These are phyloP conservation scores for Contarinia nasturtii DNA, from an alignment of 1,140 invertebrate genomes.

Conservation along the genomic window DNA sequence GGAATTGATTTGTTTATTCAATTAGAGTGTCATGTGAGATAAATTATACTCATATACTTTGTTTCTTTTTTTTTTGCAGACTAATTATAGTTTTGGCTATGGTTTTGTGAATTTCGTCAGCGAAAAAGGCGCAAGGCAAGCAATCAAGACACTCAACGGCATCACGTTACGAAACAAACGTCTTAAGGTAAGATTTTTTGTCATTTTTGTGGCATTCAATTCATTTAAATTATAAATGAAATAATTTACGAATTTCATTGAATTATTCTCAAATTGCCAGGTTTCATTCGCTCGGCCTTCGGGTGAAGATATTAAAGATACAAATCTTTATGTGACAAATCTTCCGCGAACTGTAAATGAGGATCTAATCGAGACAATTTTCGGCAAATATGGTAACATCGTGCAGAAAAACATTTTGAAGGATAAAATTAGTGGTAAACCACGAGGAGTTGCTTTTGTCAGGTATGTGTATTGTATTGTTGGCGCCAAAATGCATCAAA, in stretches of 20 bases:
- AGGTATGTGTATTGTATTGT: too few relatives aligned
- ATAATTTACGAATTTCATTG: too few relatives aligned
- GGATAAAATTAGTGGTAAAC: conserved; percentile 69
- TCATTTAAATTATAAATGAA: background rate
- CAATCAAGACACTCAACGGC: conserved; percentile 74
- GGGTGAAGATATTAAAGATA: conserved; percentile 83
- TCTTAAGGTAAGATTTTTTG: conserved; percentile 38
- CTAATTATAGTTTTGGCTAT: conserved; percentile 90
- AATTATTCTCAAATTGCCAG: too few relatives aligned
- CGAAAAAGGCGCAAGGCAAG: conserved; percentile 65
- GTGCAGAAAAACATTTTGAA: conserved; percentile 78
- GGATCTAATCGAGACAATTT: conserved; percentile 62
- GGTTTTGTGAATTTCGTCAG: conserved; percentile 85
- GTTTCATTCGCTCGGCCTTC: conserved; percentile 82
- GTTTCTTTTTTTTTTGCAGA: conserved; percentile 30
- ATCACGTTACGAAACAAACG: conserved; percentile 70
- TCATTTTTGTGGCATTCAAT: background rate
- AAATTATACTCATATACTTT: background rate
- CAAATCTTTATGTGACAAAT: conserved; percentile 87
- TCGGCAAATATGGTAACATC: conserved; percentile 71
- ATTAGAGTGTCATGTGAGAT: too few relatives aligned
- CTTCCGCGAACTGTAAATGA: conserved; percentile 70
- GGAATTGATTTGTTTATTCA: too few relatives aligned
- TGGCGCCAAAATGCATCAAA: too few relatives aligned
- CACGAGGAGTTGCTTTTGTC: conserved; percentile 81